Evolutionary conservation across 1,140 invertebrate genomes (phyloP).

Genomic region (Probaryconus sp.): DNA sequence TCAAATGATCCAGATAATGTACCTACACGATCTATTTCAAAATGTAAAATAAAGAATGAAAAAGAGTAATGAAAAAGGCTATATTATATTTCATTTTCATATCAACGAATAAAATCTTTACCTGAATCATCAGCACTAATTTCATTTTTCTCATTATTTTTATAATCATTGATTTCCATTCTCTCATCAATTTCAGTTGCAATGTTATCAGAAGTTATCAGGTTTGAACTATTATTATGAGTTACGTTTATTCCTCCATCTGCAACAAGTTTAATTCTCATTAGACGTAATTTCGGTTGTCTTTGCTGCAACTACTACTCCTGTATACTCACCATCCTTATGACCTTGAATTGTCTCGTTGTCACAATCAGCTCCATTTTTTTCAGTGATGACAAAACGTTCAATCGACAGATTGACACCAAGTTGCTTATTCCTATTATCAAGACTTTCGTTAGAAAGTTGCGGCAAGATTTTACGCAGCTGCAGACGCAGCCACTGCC

Average conservation of each 20-base stretch:
- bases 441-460: no score
- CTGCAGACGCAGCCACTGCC: no score
- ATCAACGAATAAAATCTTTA: background rate
- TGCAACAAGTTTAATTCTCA: background rate
- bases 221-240: background rate
- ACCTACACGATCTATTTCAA: background rate
- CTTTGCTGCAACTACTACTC: no score
- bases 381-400: no score
- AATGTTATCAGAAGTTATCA: background rate
- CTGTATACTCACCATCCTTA: no score
- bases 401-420: no score
- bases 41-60: background rate
- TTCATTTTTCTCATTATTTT: background rate
- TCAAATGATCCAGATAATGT: background rate
- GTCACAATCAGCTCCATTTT: no score
- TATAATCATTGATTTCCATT: no score
- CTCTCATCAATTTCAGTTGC: conserved; percentile 1
- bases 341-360: no score
- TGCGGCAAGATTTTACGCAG: no score
- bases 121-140: conserved; percentile 2
- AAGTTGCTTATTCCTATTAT: no score
- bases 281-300: no score
- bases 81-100: background rate
- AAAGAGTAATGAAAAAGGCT: background rate
- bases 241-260: background rate